Conservation (phyloP, 2,113 vertebrate species). For the Percopsis transmontana region DNA sequence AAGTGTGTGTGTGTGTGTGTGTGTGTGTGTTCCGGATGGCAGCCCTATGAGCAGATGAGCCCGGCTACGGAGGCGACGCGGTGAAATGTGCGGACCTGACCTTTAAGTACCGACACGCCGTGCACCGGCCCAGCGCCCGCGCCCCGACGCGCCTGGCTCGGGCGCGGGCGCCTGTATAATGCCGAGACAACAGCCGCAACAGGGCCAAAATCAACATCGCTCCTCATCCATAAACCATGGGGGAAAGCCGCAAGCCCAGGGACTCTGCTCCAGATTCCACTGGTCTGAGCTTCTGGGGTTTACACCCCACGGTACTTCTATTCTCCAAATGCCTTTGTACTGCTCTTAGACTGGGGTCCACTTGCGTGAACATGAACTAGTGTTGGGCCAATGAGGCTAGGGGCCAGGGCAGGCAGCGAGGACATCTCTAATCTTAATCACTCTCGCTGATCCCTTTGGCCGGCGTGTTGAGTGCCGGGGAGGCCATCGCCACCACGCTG, state of each 20-base stretch:
- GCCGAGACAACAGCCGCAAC: constrained; percentile 18
- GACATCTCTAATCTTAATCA: neutral
- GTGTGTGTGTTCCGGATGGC: constrained; percentile 49
- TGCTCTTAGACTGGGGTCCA: constrained; percentile 8
- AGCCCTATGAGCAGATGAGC: constrained; percentile 69
- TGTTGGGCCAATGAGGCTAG: neutral
- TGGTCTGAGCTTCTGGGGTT: neutral
- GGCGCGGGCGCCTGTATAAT: constrained; percentile 37
- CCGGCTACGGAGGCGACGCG: constrained; percentile 44
- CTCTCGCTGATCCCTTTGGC: neutral
- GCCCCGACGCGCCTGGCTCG: constrained; percentile 45
- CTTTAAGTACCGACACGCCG: constrained; percentile 74
- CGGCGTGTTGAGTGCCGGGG: neutral
- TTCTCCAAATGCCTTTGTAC: constrained; percentile 6
- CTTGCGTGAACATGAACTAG: constrained; percentile 19
- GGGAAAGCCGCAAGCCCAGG: constrained; percentile 11
- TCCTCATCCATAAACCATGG: constrained; percentile 40
- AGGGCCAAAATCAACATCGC: constrained; percentile 40
- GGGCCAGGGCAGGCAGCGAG: neutral
- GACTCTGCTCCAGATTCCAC: constrained; percentile 6
- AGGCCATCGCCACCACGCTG: neutral
- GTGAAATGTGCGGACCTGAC: constrained; percentile 66
- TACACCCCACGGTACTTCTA: neutral
- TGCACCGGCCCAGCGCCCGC: constrained; percentile 67
- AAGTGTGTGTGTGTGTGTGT: neutral